These are phyloP conservation scores for Caretta caretta DNA, from an alignment of 2,113 vertebrate species.

Conservation along the genomic window DNA sequence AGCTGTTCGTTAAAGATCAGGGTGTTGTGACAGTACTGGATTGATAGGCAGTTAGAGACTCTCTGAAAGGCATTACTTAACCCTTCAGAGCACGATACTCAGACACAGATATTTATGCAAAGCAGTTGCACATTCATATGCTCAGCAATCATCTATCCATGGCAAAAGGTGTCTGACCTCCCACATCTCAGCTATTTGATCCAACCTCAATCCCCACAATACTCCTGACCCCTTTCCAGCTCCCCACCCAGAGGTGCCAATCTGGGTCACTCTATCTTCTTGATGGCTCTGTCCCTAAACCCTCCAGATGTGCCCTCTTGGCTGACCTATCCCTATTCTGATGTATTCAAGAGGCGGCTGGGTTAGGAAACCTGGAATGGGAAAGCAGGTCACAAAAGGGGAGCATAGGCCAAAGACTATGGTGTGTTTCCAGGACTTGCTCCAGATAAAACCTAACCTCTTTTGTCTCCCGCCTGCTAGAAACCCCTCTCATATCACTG, in stretches of 20 bases:
- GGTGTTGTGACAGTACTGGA: not conserved
- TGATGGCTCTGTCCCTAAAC: not conserved
- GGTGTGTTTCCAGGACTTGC: too few relatives aligned
- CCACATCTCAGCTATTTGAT: not conserved
- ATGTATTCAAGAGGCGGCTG: too few relatives aligned
- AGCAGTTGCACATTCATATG: not conserved
- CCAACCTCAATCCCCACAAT: not conserved
- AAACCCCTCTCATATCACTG: not conserved
- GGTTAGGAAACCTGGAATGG: too few relatives aligned
- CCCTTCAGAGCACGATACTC: not conserved
- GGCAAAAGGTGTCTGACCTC: not conserved
- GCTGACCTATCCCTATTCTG: not conserved
- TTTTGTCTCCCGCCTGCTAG: not conserved
- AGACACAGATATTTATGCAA: not conserved
- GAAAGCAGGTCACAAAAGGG: too few relatives aligned
- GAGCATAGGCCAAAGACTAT: too few relatives aligned
- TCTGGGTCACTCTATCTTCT: too few relatives aligned
- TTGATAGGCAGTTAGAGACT: constrained; percentile 16
- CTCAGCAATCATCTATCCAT: not conserved
- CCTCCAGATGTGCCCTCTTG: not conserved
- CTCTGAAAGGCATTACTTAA: not conserved
- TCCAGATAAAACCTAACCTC: too few relatives aligned
- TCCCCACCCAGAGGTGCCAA: not conserved
- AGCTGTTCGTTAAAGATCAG: constrained; percentile 25
- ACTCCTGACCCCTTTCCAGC: not conserved